Conservation (phyloP, 2,888 invertebrate species). For the Archaeoteleia sp. region DNA sequence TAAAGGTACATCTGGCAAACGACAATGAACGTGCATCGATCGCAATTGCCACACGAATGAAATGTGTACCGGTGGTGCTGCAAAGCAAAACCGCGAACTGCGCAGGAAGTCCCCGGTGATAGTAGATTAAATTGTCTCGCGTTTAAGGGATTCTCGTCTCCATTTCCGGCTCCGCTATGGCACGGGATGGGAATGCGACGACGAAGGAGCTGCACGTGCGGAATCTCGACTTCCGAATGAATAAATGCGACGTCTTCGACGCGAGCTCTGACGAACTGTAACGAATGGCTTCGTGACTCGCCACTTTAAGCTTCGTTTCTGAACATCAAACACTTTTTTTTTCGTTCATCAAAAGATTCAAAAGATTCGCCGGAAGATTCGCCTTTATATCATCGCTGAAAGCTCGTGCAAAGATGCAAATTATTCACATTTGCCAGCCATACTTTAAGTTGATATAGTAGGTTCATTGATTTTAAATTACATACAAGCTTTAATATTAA, state of each 20-base stretch:
- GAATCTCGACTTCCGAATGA: constrained; percentile 48
- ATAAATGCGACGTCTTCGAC: constrained; percentile 56
- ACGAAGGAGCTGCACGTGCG: constrained; percentile 39
- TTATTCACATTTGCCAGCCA: too few species aligned
- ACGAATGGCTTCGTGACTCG: constrained; percentile 57
- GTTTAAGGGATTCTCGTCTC: constrained; percentile 30
- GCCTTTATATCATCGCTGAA: too few species aligned
- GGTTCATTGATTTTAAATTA: too few species aligned
- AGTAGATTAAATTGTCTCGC: constrained; percentile 38
- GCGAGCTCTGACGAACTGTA: constrained; percentile 57
- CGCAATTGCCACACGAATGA: too few species aligned
- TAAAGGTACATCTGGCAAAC: constrained; percentile 5
- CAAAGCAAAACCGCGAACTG: constrained; percentile 18
- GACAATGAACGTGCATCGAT: constrained; percentile 11
- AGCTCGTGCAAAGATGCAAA: too few species aligned
- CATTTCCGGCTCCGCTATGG: constrained; percentile 14
- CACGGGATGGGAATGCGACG: neutral
- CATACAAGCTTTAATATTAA: too few species aligned
- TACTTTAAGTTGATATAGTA: too few species aligned
- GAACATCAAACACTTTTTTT: constrained; percentile 28
- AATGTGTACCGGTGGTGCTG: too few species aligned
- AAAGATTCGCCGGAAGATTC: too few species aligned
- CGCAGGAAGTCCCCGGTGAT: constrained; percentile 15
- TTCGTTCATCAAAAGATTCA: too few species aligned
- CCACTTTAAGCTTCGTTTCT: constrained; percentile 18